Evolutionary conservation across 2,888 invertebrate genomes (phyloP).

Genomic region (Nasonovia ribisnigri): DNA sequence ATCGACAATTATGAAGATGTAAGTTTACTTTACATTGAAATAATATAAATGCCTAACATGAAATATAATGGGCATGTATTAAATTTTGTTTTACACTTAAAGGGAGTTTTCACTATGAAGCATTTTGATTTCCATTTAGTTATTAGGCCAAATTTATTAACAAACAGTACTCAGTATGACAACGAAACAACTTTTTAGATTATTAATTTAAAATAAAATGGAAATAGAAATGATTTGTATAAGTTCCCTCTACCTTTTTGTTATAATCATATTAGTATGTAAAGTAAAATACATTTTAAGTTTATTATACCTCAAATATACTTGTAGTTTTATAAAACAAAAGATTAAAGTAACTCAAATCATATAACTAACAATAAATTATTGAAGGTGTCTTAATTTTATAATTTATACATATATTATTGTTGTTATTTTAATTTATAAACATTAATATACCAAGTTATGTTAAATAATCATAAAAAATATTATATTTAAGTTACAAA

Average conservation of each 20-base stretch:
- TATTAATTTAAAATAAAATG: not conserved
- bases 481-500: not conserved
- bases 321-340: not conserved
- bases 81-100: not conserved
- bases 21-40: constrained; percentile 32
- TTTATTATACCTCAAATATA: not conserved
- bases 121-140: not conserved
- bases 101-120: not conserved
- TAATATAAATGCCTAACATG: not conserved
- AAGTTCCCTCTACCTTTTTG: not conserved
- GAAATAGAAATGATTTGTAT: not conserved
- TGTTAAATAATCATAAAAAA: not conserved
- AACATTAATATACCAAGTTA: not conserved
- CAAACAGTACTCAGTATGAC: not conserved
- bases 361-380: not conserved
- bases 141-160: not conserved
- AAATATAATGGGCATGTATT: not conserved
- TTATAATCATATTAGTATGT: not conserved
- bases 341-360: not conserved
- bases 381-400: not conserved
- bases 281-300: not conserved
- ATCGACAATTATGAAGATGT: constrained; percentile 18
- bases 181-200: not conserved
- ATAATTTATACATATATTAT: not conserved
- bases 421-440: not conserved